Evolutionary conservation across 2,113 vertebrate species (phyloP), one percentile per base, ranked within the genome.

Genomic region (Syngnathus floridae): DNA sequence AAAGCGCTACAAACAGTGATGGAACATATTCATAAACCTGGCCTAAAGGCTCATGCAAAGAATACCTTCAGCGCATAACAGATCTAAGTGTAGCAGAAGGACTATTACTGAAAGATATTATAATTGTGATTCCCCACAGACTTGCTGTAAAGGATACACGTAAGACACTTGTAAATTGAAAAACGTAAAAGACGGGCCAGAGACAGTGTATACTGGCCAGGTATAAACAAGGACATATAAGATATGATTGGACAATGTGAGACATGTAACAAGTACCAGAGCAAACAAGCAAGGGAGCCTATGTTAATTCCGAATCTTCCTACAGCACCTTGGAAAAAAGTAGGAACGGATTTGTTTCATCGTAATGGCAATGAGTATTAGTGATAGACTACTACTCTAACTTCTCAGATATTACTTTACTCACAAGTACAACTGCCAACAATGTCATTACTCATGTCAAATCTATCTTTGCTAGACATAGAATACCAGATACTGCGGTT

Each of bases 291-390:
- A 21, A 78, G 55, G 7, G 67, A 79, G 22, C 70, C 64, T 0
- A 77, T 74, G 72, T 8, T 69, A 0, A 21, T 52, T 4, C 5
- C 36, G 9, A 31, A 4, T 43, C 12, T 43, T 1, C 41, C 41
- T n/a, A 67, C 38, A 17, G 58, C 45, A 21, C 71, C 68, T 6
- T 79, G 62, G 57, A 43, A 71, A 21, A 78, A 69, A 19, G 70
- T 78, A 12, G 70, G 56, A 17, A 67, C 61, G 12, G 70, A 81
- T 48, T 71, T 62, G 14, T 69, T 75, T 36, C 64, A 73, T n/a
- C n/a, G 52, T 7, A 40, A 74, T 59, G 68, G 68, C 13, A 71
- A 77, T n/a, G n/a, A n/a, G n/a, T 62, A 19, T 11, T 62, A 7
- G 65, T 77, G 16, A 16, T 14, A 45, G 43, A 45, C 43, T 45